These are phyloP conservation scores for Clarias laeviceps DNA, from an alignment of 2,797 vertebrate species.

Conservation along the genomic window DNA sequence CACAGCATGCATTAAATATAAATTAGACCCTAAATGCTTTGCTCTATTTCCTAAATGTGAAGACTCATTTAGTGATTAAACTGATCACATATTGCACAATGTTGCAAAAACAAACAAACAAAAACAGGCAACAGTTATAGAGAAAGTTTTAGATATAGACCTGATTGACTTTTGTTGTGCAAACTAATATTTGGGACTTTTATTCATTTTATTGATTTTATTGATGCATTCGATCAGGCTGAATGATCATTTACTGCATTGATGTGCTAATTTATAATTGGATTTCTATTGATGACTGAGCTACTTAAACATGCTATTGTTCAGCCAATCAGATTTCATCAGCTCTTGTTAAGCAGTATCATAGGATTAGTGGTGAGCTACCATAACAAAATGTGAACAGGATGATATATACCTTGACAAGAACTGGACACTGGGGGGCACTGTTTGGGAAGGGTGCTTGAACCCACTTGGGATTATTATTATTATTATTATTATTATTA, in stretches of 20 bases:
- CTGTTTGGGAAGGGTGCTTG: background rate
- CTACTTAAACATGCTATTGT: too few species aligned
- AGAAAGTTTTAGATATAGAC: background rate
- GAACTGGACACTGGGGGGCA: background rate
- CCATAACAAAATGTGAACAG: background rate
- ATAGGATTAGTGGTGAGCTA: background rate
- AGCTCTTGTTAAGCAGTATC: too few species aligned
- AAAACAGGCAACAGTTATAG: background rate
- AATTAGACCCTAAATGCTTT: background rate
- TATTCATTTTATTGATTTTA: too few species aligned
- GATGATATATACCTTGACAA: background rate
- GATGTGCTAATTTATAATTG: background rate
- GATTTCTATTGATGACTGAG: background rate
- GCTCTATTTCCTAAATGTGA: background rate
- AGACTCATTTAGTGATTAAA: background rate
- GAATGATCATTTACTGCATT: background rate
- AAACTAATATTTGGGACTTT: background rate
- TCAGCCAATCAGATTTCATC: too few species aligned
- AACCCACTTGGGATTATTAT: background rate
- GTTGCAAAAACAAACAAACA: too few species aligned
- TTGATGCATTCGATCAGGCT: too few species aligned
- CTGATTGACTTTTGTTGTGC: background rate
- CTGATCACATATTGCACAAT: background rate
- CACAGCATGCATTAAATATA: background rate
- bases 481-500: background rate